phyloP scores from a whole-genome alignment of 1,140 invertebrate species.

The Plutomurus gul region DNA sequence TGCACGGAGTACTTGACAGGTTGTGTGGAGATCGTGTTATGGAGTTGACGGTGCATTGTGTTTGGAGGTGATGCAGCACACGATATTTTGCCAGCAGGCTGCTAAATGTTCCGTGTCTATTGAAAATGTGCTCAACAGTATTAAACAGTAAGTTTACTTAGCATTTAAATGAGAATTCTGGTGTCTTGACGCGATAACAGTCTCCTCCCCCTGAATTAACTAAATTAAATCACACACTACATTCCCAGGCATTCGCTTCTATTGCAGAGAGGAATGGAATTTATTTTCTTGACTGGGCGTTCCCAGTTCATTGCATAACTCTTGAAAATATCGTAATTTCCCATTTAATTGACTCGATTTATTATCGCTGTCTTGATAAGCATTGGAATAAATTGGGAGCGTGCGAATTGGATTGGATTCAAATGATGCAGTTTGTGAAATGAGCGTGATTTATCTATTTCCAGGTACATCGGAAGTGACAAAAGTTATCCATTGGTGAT shows the following conservation, averaged over 20 bases:
- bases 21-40: slow-evolving; percentile 59
- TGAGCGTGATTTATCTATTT: not conserved
- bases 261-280: no score
- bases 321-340: no score
- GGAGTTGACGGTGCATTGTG: slow-evolving; percentile 63
- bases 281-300: no score
- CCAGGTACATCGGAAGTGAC: slow-evolving; percentile 69
- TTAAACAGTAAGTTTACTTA: slow-evolving; percentile 66
- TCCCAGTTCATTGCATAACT: no score
- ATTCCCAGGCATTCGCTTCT: no score
- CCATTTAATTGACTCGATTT: not conserved
- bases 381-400: no score
- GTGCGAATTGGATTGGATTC: no score
- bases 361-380: not conserved
- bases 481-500: slow-evolving; percentile 69
- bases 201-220: slow-evolving; percentile 13
- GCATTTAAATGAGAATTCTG: not conserved
- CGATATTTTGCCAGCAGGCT: slow-evolving; percentile 67
- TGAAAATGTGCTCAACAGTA: slow-evolving; percentile 66
- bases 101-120: slow-evolving; percentile 68
- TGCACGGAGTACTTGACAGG: no score
- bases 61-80: slow-evolving; percentile 72
- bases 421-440: not conserved
- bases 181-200: not conserved
- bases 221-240: no score